phyloP scores from a whole-genome alignment of 2,797 vertebrate genomes.

The Lepus townsendii region DNA sequence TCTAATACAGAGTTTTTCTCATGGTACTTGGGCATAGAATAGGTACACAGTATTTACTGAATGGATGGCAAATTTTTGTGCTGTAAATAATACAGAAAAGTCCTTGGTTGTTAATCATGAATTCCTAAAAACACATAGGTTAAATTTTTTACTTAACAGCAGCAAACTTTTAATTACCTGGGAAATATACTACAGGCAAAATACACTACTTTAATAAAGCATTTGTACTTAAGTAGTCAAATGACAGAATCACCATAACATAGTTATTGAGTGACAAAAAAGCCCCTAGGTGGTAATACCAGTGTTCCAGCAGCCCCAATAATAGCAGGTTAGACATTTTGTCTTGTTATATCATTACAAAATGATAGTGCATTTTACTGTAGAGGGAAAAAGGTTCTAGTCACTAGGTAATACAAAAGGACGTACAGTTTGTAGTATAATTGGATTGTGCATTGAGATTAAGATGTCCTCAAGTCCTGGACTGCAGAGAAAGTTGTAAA shows the following conservation, averaged over 20 bases:
- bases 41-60: neutral
- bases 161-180: conserved; percentile 56
- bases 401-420: conserved; percentile 19
- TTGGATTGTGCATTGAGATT: conserved; percentile 43
- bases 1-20: neutral
- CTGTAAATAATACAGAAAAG: conserved; percentile 28
- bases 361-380: neutral
- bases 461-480: conserved; percentile 44
- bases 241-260: conserved; percentile 6
- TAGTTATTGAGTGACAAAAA: conserved; percentile 29
- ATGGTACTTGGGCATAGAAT: neutral
- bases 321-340: conserved; percentile 28
- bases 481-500: conserved; percentile 7
- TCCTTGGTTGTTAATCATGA: conserved; percentile 32
- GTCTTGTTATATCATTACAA: conserved; percentile 20
- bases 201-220: conserved; percentile 32
- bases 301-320: conserved; percentile 41
- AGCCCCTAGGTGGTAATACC: neutral
- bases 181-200: conserved; percentile 44
- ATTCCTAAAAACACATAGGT: conserved; percentile 46
- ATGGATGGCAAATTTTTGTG: conserved; percentile 39
- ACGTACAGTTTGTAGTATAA: conserved; percentile 4
- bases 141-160: conserved; percentile 48
- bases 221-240: conserved; percentile 32
- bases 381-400: conserved; percentile 45